Evolutionary conservation across 1,140 invertebrate species (phyloP).

Genomic region (Anoplolepis gracilipes): DNA sequence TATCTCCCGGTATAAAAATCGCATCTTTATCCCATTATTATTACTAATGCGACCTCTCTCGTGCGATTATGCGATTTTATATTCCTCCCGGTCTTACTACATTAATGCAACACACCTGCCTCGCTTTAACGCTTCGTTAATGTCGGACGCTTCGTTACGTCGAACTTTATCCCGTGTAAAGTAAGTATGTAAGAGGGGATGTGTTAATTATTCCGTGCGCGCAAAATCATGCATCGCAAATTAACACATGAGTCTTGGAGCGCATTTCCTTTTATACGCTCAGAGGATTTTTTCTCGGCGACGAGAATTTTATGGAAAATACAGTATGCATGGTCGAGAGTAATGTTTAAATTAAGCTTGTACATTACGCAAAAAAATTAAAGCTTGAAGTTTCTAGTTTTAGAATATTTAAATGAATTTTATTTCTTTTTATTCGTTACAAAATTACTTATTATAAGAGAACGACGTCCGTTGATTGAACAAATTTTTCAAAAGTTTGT

Average conservation of each 20-base stretch:
- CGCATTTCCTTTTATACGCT: neutral
- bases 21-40: constrained; percentile 41
- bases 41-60: constrained; percentile 68
- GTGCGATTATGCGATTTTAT: constrained; percentile 78
- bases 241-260: neutral
- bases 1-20: constrained; percentile 28
- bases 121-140: constrained; percentile 85
- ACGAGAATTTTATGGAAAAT: neutral
- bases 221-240: constrained; percentile 40
- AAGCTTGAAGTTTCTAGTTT: too few species aligned
- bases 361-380: too few species aligned
- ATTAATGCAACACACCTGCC: constrained; percentile 80
- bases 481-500: too few species aligned
- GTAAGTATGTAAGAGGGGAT: constrained; percentile 4
- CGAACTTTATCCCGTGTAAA: constrained; percentile 72
- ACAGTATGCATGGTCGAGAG: neutral
- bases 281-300: neutral
- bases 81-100: constrained; percentile 70
- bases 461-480: too few species aligned
- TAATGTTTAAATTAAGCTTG: too few species aligned
- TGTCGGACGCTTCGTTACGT: constrained; percentile 78
- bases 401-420: too few species aligned
- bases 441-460: too few species aligned
- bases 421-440: too few species aligned
- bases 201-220: constrained; percentile 64